Evolutionary conservation across 2,113 vertebrate genomes (phyloP).

Genomic region (Ochotona princeps): DNA sequence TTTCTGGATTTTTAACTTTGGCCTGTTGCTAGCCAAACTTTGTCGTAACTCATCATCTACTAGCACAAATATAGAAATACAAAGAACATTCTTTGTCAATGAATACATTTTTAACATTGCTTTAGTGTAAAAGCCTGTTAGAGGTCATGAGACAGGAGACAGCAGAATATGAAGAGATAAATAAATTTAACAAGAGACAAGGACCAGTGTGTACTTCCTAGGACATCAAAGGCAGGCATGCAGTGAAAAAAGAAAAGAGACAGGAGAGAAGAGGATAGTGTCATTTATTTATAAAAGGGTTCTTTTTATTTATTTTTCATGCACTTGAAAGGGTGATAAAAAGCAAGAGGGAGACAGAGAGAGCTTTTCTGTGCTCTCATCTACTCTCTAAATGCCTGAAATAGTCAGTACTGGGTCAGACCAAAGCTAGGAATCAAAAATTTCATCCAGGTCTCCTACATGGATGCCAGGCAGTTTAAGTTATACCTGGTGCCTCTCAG

Average conservation of each 20-base stretch:
- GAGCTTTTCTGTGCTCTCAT: too few species aligned
- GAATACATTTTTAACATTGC: background rate
- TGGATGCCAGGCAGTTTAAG: too few species aligned
- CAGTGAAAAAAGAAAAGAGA: background rate
- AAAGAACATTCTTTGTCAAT: background rate
- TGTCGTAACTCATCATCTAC: background rate
- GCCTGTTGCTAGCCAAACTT: slow-evolving; percentile 5
- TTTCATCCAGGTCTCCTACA: too few species aligned
- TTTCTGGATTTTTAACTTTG: slow-evolving; percentile 21
- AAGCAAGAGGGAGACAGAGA: too few species aligned
- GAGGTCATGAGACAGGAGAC: background rate
- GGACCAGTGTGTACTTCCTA: background rate
- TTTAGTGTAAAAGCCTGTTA: background rate
- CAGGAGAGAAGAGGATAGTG: background rate
- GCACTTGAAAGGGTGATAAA: too few species aligned
- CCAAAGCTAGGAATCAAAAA: too few species aligned
- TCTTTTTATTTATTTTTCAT: too few species aligned
- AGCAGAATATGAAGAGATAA: slow-evolving; percentile 8
- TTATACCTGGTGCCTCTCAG: too few species aligned
- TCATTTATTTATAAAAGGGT: background rate
- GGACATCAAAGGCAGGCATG: background rate
- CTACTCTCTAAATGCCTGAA: too few species aligned
- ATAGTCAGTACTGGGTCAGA: too few species aligned
- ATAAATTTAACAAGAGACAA: slow-evolving; percentile 7
- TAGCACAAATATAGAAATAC: background rate